phyloP scores from a whole-genome alignment of 2,888 invertebrate genomes.

The Aspidiotus rigidus region DNA sequence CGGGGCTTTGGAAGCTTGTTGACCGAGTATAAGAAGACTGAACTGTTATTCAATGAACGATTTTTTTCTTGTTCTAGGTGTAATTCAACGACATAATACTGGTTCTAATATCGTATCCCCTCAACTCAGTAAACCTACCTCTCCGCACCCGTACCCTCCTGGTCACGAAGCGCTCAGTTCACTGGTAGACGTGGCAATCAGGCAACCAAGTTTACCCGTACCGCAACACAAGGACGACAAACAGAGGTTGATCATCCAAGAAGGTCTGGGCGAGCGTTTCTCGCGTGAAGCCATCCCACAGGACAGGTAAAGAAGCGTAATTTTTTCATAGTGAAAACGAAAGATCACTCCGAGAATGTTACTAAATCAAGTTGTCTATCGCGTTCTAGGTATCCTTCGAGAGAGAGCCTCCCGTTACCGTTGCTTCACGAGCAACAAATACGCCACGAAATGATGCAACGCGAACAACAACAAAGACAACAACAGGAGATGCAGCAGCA shows the following conservation, averaged over 20 bases:
- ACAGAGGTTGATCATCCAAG: constrained; percentile 42
- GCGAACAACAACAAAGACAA: constrained; percentile 38
- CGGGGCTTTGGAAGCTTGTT: too few species aligned
- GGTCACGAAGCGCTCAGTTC: constrained; percentile 76
- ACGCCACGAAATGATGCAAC: constrained; percentile 41
- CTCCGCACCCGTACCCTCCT: constrained; percentile 44
- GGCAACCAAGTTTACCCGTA: constrained; percentile 78
- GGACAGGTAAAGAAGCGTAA: constrained; percentile 36
- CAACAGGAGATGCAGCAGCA: constrained; percentile 36
- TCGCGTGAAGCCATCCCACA: constrained; percentile 38
- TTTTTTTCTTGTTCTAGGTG: constrained; percentile 45
- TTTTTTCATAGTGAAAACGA: background rate
- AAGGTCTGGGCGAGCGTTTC: constrained; percentile 48
- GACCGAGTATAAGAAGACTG: too few species aligned
- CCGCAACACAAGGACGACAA: constrained; percentile 45
- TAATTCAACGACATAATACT: constrained; percentile 64
- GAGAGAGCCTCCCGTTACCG: constrained; percentile 37
- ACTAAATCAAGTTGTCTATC: background rate
- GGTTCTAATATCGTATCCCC: constrained; percentile 34
- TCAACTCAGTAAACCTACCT: constrained; percentile 38
- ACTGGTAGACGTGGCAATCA: constrained; percentile 82
- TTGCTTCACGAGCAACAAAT: constrained; percentile 27
- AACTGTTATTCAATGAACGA: too few species aligned
- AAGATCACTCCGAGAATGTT: too few species aligned
- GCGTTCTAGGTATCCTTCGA: background rate